phyloP scores from a whole-genome alignment of 2,797 vertebrate species.

The Phaenicophaeus curvirostris region DNA sequence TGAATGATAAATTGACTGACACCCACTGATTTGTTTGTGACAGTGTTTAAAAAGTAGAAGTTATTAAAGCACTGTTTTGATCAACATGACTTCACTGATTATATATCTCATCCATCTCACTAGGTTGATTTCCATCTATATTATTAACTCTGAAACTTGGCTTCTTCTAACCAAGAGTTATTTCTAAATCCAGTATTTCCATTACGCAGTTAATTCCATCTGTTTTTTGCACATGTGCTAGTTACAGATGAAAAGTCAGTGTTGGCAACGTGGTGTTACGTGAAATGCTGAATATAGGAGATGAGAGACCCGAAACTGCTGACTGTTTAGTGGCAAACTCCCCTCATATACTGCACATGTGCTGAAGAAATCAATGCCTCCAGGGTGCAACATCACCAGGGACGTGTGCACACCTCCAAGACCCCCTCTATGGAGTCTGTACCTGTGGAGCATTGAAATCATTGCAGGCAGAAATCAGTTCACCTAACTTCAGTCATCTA shows the following conservation, averaged over 20 bases:
- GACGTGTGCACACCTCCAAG: not conserved
- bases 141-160: not conserved
- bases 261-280: not conserved
- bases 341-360: not conserved
- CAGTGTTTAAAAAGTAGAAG: not conserved
- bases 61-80: constrained; percentile 14
- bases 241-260: not conserved
- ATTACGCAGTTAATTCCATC: not conserved
- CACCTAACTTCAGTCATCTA: not conserved
- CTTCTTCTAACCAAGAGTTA: not conserved
- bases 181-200: constrained; percentile 12
- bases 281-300: not conserved
- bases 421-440: not conserved
- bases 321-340: not conserved
- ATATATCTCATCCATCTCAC: not conserved
- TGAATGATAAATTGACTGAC: not conserved
- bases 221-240: not conserved
- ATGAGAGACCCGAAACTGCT: not conserved
- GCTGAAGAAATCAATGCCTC: not conserved
- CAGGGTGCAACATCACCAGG: not conserved
- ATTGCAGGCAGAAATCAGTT: not conserved
- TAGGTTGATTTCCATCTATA: not conserved
- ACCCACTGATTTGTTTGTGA: constrained; percentile 24
- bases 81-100: not conserved
- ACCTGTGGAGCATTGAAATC: not conserved